Conservation (phyloP, 2,888 invertebrate species). For the Brachypalpus laphriformis region DNA sequence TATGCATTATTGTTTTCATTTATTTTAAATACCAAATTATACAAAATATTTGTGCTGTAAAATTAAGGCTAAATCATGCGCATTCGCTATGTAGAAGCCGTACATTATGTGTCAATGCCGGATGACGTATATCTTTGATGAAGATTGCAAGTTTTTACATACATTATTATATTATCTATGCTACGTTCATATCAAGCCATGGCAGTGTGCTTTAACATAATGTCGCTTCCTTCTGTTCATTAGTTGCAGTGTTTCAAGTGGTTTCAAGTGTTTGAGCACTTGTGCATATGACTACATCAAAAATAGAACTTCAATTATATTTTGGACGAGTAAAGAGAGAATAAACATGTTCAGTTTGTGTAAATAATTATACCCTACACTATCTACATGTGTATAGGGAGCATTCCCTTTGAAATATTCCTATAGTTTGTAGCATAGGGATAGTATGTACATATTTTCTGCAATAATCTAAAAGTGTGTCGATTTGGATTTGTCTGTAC, state of each 20-base stretch:
- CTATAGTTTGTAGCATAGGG: not conserved
- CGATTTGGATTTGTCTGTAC: too few relatives aligned
- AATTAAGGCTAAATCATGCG: conserved; percentile 61
- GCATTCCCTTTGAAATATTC: not conserved
- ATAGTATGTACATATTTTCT: not conserved
- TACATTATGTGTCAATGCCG: conserved; percentile 67
- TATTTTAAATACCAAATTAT: conserved; percentile 27
- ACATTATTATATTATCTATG: conserved; percentile 50
- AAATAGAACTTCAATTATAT: conserved; percentile 66
- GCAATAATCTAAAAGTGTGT: too few relatives aligned
- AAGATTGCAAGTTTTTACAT: conserved; percentile 32
- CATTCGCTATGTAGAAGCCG: conserved; percentile 56
- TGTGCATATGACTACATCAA: conserved; percentile 46
- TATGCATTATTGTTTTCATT: conserved; percentile 18
- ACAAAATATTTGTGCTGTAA: conserved; percentile 43
- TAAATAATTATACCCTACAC: not conserved
- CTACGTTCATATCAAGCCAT: conserved; percentile 25
- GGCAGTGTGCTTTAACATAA: conserved; percentile 51
- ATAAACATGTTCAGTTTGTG: conserved; percentile 15
- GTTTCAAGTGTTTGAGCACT: conserved; percentile 52
- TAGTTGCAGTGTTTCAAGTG: conserved; percentile 59
- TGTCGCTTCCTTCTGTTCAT: conserved; percentile 58
- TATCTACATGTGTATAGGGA: too few relatives aligned
- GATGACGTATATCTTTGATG: conserved; percentile 35
- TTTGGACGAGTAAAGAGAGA: conserved; percentile 28